Evolutionary conservation across 1,140 invertebrate genomes (phyloP).

Genomic region (Drosophila miranda): DNA sequence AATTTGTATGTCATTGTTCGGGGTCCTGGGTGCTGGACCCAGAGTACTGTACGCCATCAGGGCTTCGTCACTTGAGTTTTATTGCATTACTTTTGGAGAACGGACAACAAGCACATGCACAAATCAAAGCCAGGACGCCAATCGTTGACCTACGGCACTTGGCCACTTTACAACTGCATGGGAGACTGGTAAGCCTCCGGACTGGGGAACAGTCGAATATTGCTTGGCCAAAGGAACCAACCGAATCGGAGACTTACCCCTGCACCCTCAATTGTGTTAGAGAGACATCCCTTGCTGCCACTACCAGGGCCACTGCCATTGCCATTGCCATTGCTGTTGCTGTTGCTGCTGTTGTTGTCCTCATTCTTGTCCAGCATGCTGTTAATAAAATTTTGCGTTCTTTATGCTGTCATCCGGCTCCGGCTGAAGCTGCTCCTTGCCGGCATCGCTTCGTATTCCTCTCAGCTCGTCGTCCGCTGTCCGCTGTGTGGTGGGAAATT

Average conservation of each 20-base stretch:
- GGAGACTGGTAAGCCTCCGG: constrained; percentile 8
- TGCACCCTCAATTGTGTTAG: no score
- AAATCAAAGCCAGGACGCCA: constrained; percentile 70
- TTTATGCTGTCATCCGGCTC: constrained; percentile 64
- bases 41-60: constrained; percentile 16
- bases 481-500: constrained; percentile 73
- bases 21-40: not conserved
- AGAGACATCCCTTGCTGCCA: no score
- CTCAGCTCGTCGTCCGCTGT: constrained; percentile 18
- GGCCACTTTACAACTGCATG: constrained; percentile 51
- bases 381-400: constrained; percentile 79
- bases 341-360: constrained; percentile 36
- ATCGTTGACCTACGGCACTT: constrained; percentile 66
- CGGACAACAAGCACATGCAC: constrained; percentile 54
- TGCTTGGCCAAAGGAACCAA: constrained; percentile 26
- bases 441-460: constrained; percentile 5
- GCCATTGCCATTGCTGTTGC: constrained; percentile 27
- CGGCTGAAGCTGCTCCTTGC: constrained; percentile 20
- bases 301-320: not conserved
- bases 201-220: constrained; percentile 32
- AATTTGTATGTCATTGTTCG: constrained; percentile 71
- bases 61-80: constrained; percentile 50
- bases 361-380: constrained; percentile 77
- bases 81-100: constrained; percentile 57
- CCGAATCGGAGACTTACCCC: no score